These are phyloP conservation scores for Tadarida brasiliensis DNA, from an alignment of 2,797 vertebrate genomes.

Conservation along the genomic window DNA sequence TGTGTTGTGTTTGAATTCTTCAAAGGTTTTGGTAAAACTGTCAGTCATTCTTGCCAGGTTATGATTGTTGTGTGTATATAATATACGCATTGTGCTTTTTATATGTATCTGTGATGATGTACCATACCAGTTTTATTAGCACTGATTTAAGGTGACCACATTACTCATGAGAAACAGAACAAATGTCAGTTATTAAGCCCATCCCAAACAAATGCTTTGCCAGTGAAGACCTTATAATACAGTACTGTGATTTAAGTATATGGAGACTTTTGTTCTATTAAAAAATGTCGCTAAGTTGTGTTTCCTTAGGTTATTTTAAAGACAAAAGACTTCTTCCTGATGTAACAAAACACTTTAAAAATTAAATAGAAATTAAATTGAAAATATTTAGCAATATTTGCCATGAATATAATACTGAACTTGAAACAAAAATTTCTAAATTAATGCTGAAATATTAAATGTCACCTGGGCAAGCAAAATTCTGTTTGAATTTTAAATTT, in stretches of 20 bases:
- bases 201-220: slow-evolving; percentile 44
- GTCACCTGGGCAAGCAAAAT: background rate
- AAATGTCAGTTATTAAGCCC: slow-evolving; percentile 57
- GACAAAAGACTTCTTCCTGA: background rate
- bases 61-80: slow-evolving; percentile 52
- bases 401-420: background rate
- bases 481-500: slow-evolving; percentile 22
- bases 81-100: slow-evolving; percentile 34
- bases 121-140: slow-evolving; percentile 32
- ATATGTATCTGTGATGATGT: slow-evolving; percentile 37
- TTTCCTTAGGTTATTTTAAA: slow-evolving; percentile 19
- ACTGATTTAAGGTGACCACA: slow-evolving; percentile 56
- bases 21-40: slow-evolving; percentile 64
- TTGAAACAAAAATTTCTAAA: slow-evolving; percentile 41
- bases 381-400: slow-evolving; percentile 38
- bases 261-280: background rate
- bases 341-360: slow-evolving; percentile 8
- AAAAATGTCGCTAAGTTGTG: background rate
- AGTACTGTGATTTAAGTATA: slow-evolving; percentile 36
- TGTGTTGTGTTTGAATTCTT: slow-evolving; percentile 58
- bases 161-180: slow-evolving; percentile 61
- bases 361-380: background rate
- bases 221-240: background rate
- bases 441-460: slow-evolving; percentile 10
- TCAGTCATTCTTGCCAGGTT: slow-evolving; percentile 58